These are phyloP conservation scores for Epistrophe grossulariae DNA, from an alignment of 2,888 invertebrate genomes.

Conservation along the genomic window DNA sequence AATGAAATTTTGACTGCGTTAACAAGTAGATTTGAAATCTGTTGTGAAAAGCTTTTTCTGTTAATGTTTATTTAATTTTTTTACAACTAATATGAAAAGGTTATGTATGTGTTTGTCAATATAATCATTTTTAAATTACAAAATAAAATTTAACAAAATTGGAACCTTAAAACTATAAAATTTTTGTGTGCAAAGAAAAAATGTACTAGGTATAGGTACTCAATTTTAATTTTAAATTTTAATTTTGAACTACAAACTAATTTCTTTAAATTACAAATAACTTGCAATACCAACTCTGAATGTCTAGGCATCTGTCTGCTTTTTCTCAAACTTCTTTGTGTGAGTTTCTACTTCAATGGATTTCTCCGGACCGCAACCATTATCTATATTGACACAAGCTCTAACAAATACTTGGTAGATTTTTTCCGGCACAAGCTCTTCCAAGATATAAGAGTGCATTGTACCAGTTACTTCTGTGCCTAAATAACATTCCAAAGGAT, in stretches of 20 bases:
- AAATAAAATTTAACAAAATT: too few relatives aligned
- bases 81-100: too few relatives aligned
- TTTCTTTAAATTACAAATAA: not conserved
- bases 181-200: too few relatives aligned
- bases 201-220: too few relatives aligned
- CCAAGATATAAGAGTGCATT: constrained; percentile 77
- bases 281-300: not conserved
- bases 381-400: constrained; percentile 79
- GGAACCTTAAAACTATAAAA: too few relatives aligned
- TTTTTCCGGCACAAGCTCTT: constrained; percentile 74
- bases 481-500: constrained; percentile 70
- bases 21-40: too few relatives aligned
- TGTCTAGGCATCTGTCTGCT: not conserved
- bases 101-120: too few relatives aligned
- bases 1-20: too few relatives aligned
- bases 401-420: constrained; percentile 79
- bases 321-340: constrained; percentile 57
- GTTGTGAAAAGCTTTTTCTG: too few relatives aligned
- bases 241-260: not conserved
- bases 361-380: constrained; percentile 80
- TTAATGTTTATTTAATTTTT: too few relatives aligned
- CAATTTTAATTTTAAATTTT: too few relatives aligned
- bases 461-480: constrained; percentile 77
- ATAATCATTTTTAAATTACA: too few relatives aligned
- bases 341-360: constrained; percentile 76